These are phyloP conservation scores for Cheilosia grossa DNA, from an alignment of 2,888 invertebrate species.

Conservation along the genomic window DNA sequence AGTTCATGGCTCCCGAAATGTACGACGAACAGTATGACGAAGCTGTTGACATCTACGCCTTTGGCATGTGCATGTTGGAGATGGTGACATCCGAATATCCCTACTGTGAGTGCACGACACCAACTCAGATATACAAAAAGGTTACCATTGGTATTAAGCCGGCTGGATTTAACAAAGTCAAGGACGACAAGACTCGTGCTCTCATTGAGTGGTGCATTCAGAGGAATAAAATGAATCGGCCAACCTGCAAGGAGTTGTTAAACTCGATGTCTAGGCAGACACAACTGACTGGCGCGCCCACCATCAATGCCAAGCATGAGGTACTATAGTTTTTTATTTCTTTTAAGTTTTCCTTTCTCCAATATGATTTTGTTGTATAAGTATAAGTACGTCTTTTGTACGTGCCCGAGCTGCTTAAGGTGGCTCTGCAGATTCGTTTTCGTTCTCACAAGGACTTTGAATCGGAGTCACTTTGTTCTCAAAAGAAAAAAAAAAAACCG, in stretches of 20 bases:
- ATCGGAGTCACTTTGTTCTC: too few species aligned
- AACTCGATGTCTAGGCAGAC: conserved; percentile 90
- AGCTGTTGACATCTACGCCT: conserved; percentile 99
- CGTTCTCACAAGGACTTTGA: too few species aligned
- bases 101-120: conserved; percentile 98
- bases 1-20: conserved; percentile 94
- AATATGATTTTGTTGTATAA: too few species aligned
- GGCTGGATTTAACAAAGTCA: conserved; percentile 96
- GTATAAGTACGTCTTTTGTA: too few species aligned
- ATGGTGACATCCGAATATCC: conserved; percentile 99
- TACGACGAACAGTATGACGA: conserved; percentile 99
- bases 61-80: conserved; percentile 99
- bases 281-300: background rate
- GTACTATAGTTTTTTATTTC: too few species aligned
- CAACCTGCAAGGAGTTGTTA: conserved; percentile 95
- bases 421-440: too few species aligned
- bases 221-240: conserved; percentile 93
- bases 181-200: conserved; percentile 96
- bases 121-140: conserved; percentile 99
- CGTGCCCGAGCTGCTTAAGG: too few species aligned
- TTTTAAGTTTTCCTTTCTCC: too few species aligned
- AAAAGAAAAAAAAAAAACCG: too few species aligned
- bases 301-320: too few species aligned
- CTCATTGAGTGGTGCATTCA: conserved; percentile 98
- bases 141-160: conserved; percentile 98